Evolutionary conservation across 2,888 invertebrate species (phyloP).

Genomic region (Protonemura montana): DNA sequence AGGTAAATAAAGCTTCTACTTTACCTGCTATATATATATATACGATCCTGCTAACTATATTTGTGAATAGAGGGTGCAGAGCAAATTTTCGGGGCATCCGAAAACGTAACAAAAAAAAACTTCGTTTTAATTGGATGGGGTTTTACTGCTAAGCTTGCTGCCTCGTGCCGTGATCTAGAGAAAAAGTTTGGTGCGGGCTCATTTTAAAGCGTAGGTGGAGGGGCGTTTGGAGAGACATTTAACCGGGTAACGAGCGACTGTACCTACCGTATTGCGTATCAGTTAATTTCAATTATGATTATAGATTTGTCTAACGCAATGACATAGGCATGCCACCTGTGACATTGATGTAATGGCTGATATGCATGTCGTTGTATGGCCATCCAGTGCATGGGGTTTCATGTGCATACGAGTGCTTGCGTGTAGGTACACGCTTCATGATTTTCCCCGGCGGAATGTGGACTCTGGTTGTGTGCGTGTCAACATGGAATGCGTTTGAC

Average conservation of each 20-base stretch:
- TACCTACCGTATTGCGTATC: neutral
- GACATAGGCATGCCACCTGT: neutral
- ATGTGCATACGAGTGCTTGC: neutral
- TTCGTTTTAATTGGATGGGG: neutral
- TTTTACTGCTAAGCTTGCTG: neutral
- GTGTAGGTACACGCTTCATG: neutral
- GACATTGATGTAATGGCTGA: neutral
- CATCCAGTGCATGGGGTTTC: neutral
- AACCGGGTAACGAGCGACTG: neutral
- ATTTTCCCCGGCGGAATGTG: neutral
- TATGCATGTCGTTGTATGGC: neutral
- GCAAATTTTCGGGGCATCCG: neutral
- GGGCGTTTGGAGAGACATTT: neutral
- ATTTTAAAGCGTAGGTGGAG: neutral
- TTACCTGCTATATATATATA: too few species aligned
- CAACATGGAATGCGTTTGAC: neutral
- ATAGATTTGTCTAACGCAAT: neutral
- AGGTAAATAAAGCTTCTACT: neutral
- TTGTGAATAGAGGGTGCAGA: neutral
- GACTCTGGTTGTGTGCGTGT: neutral
- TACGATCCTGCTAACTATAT: too few species aligned
- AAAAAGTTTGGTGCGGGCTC: neutral
- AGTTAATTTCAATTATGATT: constrained; percentile 2
- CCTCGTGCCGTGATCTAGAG: neutral
- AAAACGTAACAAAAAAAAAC: neutral